A percentile compares a stretch with the other conserved stretches of the same genome.
Evolutionary conservation across 1,140 invertebrate species (phyloP).

Genomic region (Drosophila mojavensis): DNA sequence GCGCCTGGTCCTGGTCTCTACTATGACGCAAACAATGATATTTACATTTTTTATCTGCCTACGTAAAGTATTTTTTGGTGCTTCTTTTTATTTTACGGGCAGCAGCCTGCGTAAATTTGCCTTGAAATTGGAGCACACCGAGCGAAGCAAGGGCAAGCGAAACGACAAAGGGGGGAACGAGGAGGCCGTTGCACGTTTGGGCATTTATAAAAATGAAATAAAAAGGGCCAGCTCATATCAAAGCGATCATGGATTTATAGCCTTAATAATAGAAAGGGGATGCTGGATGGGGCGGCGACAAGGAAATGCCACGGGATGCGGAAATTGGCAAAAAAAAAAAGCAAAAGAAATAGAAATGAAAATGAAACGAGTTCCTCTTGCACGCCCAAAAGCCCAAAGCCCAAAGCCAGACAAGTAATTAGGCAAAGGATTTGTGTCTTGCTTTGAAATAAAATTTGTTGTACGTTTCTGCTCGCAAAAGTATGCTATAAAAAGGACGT

Average conservation of each 20-base stretch:
- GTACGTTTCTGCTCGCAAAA: conserved; percentile 36
- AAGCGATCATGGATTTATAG: conserved; percentile 82
- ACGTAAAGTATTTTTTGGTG: conserved; percentile 61
- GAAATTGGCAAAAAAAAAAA: conserved; percentile 51
- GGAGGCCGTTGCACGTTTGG: conserved; percentile 63
- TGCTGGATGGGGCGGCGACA: not conserved
- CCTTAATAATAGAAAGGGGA: conserved; percentile 73
- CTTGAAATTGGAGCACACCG: conserved; percentile 72
- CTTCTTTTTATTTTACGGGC: conserved; percentile 18
- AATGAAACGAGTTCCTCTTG: conserved; percentile 34
- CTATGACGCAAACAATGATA: conserved; percentile 80
- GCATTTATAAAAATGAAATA: conserved; percentile 71
- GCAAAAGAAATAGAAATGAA: conserved; percentile 1
- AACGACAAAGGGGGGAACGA: conserved; percentile 13
- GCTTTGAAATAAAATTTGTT: conserved; percentile 34
- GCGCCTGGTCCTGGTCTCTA: not conserved
- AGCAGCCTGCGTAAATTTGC: conserved; percentile 53
- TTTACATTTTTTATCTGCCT: conserved; percentile 79
- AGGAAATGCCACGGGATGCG: conserved; percentile 23
- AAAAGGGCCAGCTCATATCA: conserved; percentile 71
- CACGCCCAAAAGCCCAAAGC: conserved; percentile 40
- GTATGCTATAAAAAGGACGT: conserved; percentile 61
- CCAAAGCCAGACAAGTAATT: conserved; percentile 76
- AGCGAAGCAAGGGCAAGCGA: not conserved
- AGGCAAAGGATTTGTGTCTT: conserved; percentile 73